Evolutionary conservation across 2,888 invertebrate genomes (phyloP).

Genomic region (Tachina lurida): DNA sequence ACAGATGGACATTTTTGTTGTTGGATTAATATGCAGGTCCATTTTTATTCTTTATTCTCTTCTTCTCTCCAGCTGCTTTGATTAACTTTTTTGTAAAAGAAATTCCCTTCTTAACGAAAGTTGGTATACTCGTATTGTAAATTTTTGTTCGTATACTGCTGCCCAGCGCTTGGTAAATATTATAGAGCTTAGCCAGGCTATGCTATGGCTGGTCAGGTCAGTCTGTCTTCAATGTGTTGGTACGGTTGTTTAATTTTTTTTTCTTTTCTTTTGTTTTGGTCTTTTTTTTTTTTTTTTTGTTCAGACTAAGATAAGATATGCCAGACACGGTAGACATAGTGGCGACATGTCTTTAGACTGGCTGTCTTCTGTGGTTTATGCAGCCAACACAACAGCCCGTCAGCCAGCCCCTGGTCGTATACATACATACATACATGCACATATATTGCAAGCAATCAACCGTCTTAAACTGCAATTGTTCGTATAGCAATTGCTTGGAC

Average conservation of each 20-base stretch:
- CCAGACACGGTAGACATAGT: slow-evolving; percentile 81
- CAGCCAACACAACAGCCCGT: slow-evolving; percentile 44
- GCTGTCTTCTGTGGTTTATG: slow-evolving; percentile 46
- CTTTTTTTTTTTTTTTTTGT: slow-evolving; percentile 67
- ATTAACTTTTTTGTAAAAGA: slow-evolving; percentile 37
- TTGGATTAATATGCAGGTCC: slow-evolving; percentile 47
- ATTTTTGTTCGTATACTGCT: slow-evolving; percentile 16
- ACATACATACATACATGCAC: slow-evolving; percentile 12
- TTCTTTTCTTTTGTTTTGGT: slow-evolving; percentile 70
- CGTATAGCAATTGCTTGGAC: slow-evolving; percentile 20
- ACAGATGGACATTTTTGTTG: slow-evolving; percentile 57
- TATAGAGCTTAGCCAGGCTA: slow-evolving; percentile 48
- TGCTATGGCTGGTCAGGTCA: slow-evolving; percentile 61
- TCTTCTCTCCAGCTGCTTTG: slow-evolving; percentile 17
- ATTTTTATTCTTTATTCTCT: slow-evolving; percentile 43
- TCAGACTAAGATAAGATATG: slow-evolving; percentile 79
- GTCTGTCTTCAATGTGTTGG: slow-evolving; percentile 41
- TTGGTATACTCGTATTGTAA: slow-evolving; percentile 19
- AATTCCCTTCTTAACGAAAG: slow-evolving; percentile 61
- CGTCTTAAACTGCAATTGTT: slow-evolving; percentile 46
- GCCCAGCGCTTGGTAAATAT: slow-evolving; percentile 38
- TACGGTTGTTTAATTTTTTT: slow-evolving; percentile 44
- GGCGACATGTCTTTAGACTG: slow-evolving; percentile 77
- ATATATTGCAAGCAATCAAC: slow-evolving; percentile 27
- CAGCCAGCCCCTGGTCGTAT: slow-evolving; percentile 41